Base-by-base conservation (phyloP, 2,113 vertebrate genomes). In the Nansenia antarctica region DNA sequence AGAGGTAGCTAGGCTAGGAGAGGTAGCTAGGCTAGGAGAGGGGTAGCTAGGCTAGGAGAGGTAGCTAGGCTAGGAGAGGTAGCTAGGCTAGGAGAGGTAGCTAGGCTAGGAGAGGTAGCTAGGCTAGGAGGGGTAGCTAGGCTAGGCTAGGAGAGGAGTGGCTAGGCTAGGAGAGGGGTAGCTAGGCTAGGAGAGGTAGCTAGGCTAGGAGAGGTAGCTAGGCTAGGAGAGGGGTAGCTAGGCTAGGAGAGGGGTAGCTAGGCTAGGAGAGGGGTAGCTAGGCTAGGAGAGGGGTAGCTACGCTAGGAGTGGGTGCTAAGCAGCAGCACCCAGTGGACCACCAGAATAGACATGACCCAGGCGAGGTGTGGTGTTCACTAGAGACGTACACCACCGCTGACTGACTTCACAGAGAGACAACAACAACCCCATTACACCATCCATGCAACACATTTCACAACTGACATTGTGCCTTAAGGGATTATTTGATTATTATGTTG, bases 1-100 rank as follows among this genome's bases (percentile, higher is more conserved):
- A 11, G 27, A 85, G 79, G 87, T 85, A 90, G 87, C 87, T 89
- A 84, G 85, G 90, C 87, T n/a, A n/a, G n/a, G n/a, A n/a, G 52
- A 67, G 62, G 74, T 71, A 72, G 64, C 67, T n/a, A 39, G 74
- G 73, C 67, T 74, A 68, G 59, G 67, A 64, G 68, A 85, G 79
- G n/a, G n/a, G n/a, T n/a, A n/a, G n/a, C n/a, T n/a, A n/a, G 87
- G 58, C 42, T 27, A 70, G 54, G 9, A 11, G 27, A 85, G 79
- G 87, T 85, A 90, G 87, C 87, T 89, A 84, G 85, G 90, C 87
- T n/a, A n/a, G n/a, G n/a, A n/a, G 52, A 67, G 62, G 74, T 71
- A 72, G 64, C 67, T n/a, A 39, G 74, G 73, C 67, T 74, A 68
- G 59, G 67, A 64, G 68, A 85, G n/a, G n/a, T n/a, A n/a, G n/a